A percentile compares a stretch with the other conserved stretches of the same genome.
phyloP scores from a whole-genome alignment of 2,797 vertebrate species.

The Oreochromis mossambicus region DNA sequence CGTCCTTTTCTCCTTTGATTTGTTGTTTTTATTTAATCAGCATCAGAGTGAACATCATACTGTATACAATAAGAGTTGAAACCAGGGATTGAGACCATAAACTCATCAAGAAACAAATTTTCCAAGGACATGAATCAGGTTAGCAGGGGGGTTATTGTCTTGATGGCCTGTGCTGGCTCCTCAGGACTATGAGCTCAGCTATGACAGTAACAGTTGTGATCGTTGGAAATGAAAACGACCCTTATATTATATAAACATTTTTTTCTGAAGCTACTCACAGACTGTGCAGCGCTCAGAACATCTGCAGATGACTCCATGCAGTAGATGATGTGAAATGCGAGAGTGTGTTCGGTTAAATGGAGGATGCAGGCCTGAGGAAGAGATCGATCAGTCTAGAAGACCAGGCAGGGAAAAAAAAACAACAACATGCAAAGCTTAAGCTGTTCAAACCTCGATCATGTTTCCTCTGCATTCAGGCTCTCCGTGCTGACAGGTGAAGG shows the following conservation, averaged over 20 bases:
- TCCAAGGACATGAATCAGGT: neutral
- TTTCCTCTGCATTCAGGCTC: constrained; percentile 81
- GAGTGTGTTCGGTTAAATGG: constrained; percentile 42
- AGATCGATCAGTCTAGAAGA: neutral
- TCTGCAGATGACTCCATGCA: constrained; percentile 80
- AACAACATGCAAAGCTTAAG: neutral
- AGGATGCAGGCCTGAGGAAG: constrained; percentile 80
- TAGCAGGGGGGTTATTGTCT: neutral
- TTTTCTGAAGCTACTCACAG: constrained; percentile 51
- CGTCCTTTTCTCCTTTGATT: neutral
- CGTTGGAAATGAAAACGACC: neutral
- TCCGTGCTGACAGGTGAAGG: constrained; percentile 84
- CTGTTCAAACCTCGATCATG: constrained; percentile 81
- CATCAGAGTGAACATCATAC: neutral
- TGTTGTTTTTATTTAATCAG: neutral
- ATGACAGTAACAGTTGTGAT: neutral
- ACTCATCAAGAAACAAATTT: neutral
- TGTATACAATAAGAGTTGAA: neutral
- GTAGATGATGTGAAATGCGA: constrained; percentile 72
- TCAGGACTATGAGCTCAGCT: neutral
- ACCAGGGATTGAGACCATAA: neutral
- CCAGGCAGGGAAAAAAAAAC: rapidly evolving
- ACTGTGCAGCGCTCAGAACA: constrained; percentile 55
- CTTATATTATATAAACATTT: neutral
- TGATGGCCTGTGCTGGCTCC: neutral